Conservation (phyloP, 1,140 invertebrate species). For the Dreissena polymorpha region DNA sequence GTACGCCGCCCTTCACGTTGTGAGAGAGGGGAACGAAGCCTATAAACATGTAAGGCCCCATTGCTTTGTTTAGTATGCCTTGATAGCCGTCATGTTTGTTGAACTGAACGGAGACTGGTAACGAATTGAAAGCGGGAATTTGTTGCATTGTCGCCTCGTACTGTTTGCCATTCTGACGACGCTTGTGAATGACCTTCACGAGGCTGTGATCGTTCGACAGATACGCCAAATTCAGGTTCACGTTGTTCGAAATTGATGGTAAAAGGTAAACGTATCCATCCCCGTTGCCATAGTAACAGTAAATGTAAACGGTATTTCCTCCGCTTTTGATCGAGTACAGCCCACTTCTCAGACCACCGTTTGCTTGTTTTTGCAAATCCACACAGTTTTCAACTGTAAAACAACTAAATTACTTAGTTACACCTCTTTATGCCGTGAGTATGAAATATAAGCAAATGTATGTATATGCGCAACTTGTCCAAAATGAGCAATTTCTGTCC, state of each 20-base stretch:
- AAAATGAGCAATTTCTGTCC: too few species aligned
- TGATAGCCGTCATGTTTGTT: conserved; percentile 22
- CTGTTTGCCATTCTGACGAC: conserved; percentile 7
- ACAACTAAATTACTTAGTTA: too few species aligned
- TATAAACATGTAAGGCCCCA: conserved; percentile 30
- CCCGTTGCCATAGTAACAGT: conserved; percentile 26
- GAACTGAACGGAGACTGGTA: conserved; percentile 21
- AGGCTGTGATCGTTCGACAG: conserved; percentile 10
- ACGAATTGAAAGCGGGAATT: not conserved
- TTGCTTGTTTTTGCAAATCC: not conserved
- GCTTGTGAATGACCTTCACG: not conserved
- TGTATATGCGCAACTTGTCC: too few species aligned
- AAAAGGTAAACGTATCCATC: conserved; percentile 38
- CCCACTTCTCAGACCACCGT: not conserved
- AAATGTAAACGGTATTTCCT: conserved; percentile 13
- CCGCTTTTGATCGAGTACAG: not conserved
- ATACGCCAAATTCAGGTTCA: not conserved
- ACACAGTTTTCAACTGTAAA: not conserved
- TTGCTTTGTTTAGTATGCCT: not conserved
- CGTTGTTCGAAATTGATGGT: not conserved
- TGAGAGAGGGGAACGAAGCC: conserved; percentile 9
- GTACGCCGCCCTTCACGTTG: not conserved
- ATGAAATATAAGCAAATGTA: too few species aligned
- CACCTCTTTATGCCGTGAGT: too few species aligned
- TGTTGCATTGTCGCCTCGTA: conserved; percentile 22